Evolutionary conservation across 1,140 invertebrate genomes (phyloP).

Genomic region (Drepana arcuata): DNA sequence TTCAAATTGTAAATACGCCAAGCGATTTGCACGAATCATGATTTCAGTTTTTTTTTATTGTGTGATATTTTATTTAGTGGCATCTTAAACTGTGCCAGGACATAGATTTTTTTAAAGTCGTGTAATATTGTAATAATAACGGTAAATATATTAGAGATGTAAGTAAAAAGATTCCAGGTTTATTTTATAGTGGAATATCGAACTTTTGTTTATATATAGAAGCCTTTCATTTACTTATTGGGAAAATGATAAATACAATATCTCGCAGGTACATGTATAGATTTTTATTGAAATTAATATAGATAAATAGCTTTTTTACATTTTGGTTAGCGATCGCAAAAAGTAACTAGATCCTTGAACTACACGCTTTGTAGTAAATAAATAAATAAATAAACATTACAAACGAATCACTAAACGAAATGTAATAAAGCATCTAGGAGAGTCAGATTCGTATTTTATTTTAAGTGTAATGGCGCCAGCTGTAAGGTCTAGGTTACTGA

Average conservation of each 20-base stretch:
- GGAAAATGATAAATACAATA: constrained; percentile 45
- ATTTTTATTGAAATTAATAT: constrained; percentile 53
- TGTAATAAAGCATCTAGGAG: no score
- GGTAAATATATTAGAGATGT: constrained; percentile 7
- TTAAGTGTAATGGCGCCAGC: constrained; percentile 52
- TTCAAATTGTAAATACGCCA: constrained; percentile 30
- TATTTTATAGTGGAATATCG: constrained; percentile 14
- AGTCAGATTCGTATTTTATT: constrained; percentile 66
- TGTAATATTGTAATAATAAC: constrained; percentile 27
- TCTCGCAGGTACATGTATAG: constrained; percentile 55
- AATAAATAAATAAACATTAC: no score
- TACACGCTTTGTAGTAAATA: no score
- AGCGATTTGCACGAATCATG: constrained; percentile 25
- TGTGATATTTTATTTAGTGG: constrained; percentile 18
- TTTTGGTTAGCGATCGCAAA: no score
- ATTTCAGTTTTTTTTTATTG: constrained; percentile 16
- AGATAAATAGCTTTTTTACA: no score
- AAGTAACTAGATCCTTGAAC: no score
- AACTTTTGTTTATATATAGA: constrained; percentile 21
- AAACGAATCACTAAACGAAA: no score
- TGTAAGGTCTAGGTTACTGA: constrained; percentile 55
- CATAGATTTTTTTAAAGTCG: constrained; percentile 27
- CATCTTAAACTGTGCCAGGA: constrained; percentile 27
- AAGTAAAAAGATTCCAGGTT: constrained; percentile 22
- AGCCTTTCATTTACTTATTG: constrained; percentile 43